Conservation (phyloP, 1,140 invertebrate species). For the Ectropis grisescens region DNA sequence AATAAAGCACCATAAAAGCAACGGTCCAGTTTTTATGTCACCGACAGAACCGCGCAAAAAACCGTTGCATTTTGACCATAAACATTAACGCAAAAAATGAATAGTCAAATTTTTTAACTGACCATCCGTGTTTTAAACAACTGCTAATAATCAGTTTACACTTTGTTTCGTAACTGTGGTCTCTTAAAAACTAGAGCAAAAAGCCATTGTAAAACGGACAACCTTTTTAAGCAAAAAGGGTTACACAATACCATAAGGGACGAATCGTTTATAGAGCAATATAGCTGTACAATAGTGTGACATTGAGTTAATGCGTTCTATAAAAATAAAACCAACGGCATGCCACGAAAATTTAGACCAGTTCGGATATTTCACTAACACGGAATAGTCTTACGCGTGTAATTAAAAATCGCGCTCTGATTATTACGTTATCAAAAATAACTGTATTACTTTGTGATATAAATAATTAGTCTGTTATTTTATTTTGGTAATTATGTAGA, state of each 20-base stretch:
- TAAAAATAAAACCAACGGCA: conserved; percentile 42
- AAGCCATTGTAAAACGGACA: conserved; percentile 33
- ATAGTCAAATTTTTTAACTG: too few relatives aligned
- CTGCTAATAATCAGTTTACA: conserved; percentile 2
- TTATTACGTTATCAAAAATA: too few relatives aligned
- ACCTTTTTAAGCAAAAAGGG: conserved; percentile 33
- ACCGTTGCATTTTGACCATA: too few relatives aligned
- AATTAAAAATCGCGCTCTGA: background rate
- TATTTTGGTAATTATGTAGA: too few relatives aligned
- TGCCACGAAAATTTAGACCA: conserved; percentile 25
- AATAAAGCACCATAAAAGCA: too few relatives aligned
- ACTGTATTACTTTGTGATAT: too few relatives aligned
- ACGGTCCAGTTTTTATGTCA: too few relatives aligned
- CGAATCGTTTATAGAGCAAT: conserved; percentile 41
- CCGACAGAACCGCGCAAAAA: too few relatives aligned
- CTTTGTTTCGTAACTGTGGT: conserved; percentile 59
- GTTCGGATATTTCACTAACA: conserved; percentile 25
- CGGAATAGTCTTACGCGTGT: conserved; percentile 13
- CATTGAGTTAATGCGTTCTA: conserved; percentile 38
- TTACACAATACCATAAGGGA: conserved; percentile 37
- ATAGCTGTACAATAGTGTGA: conserved; percentile 50
- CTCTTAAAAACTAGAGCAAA: conserved; percentile 55
- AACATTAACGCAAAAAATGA: too few relatives aligned
- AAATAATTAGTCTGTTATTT: too few relatives aligned
- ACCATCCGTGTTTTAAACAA: too few relatives aligned